Base-by-base conservation (phyloP, 2,888 invertebrate genomes). In the Trypoxylon attenuatum region DNA sequence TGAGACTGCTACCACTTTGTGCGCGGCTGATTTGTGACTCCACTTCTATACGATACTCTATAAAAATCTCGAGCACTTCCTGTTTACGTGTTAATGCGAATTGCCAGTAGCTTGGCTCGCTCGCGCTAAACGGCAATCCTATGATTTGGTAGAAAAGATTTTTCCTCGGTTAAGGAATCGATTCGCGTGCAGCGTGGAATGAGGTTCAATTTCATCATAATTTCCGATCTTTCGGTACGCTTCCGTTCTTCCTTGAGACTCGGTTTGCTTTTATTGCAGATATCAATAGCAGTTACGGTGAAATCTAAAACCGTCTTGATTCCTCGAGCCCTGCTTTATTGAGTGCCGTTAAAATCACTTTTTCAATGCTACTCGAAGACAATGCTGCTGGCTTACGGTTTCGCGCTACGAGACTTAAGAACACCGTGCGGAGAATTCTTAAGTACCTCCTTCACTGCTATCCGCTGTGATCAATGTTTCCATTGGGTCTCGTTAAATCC, bases 281-380 rank as follows among this genome's bases (percentile, higher is more conserved):
- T 27, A 27, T 27, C 27, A 27, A 6, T n/a, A 27, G 27, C n/a
- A 27, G 1, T 6, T n/a, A 54, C 15, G 27, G 49, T 43, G 64
- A 52, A 50, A 55, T 59, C 64, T 46, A 53, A 49, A 39, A 45
- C 27, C 27, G 2, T n/a, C n/a, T 27, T 27, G 45, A 45, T 23
- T 8, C 13, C 2, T 18, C 42, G 42, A 6, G 38, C 18, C 13
- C 13, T 19, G 21, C 8, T 42, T 42, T 42, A 13, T 18, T 42
- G 13, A 6, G 2, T 8, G 8, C 42, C 16, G 13, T 15, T 8
- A 16, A 43, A n/a, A n/a, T 8, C 16, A 41, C 43, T 46, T 21
- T 58, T 46, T 46, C 16, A 62, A 51, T 47, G 58, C 33, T 51
- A 45, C 39, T 58, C 39, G 41, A 59, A 59, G 63, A 62, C 58